Evolutionary conservation across 2,888 invertebrate species (phyloP).

Genomic region (Philopedon plagiatum): DNA sequence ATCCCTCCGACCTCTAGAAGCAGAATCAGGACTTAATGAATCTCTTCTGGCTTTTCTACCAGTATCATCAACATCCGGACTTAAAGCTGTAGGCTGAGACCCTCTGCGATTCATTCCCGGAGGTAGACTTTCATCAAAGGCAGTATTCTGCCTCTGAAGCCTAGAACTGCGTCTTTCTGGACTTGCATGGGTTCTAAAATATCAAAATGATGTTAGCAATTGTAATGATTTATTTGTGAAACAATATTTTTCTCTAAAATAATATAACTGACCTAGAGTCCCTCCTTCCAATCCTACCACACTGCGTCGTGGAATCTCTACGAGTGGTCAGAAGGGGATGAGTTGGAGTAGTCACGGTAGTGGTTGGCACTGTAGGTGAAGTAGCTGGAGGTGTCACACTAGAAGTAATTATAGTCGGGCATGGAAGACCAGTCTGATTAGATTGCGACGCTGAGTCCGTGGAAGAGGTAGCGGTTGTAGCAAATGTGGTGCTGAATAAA

Average conservation of each 20-base stretch:
- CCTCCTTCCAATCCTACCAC: conserved; percentile 76
- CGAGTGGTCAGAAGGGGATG: conserved; percentile 73
- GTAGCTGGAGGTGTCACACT: conserved; percentile 88
- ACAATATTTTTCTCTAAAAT: neutral
- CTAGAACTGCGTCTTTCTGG: conserved; percentile 64
- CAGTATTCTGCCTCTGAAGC: conserved; percentile 88
- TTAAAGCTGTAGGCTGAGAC: conserved; percentile 85
- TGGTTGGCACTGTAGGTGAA: conserved; percentile 77
- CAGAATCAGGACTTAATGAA: conserved; percentile 92
- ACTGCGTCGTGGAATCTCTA: conserved; percentile 89
- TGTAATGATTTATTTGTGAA: neutral
- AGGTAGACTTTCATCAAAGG: conserved; percentile 89
- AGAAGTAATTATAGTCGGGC: conserved; percentile 85
- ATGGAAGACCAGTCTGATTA: conserved; percentile 44
- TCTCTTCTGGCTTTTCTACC: conserved; percentile 85
- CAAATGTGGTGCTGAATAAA: conserved; percentile 40
- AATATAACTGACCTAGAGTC: conserved; percentile 72
- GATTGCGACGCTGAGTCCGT: conserved; percentile 69
- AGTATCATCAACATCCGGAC: conserved; percentile 81
- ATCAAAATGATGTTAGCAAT: neutral
- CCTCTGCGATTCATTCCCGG: conserved; percentile 79
- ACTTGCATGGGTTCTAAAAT: conserved; percentile 60
- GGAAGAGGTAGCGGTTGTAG: conserved; percentile 60
- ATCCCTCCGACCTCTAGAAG: conserved; percentile 79
- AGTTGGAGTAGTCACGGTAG: conserved; percentile 69